Conservation (phyloP, 2,797 vertebrate species). For the Gymnodraco acuticeps region DNA sequence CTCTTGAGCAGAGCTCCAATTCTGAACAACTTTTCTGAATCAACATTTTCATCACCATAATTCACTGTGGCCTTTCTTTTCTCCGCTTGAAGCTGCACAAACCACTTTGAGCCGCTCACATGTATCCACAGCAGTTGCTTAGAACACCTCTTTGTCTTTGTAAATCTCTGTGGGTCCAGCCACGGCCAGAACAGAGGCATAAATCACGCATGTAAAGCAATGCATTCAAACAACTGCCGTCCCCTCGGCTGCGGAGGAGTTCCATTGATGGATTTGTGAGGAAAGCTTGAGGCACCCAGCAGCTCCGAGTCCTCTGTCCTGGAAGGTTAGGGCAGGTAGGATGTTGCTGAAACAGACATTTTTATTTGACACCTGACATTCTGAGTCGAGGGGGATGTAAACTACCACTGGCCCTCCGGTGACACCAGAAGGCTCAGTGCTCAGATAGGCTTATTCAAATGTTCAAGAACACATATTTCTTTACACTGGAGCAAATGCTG, state of each 20-base stretch:
- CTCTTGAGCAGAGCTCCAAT: slow-evolving; percentile 12
- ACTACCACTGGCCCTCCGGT: slow-evolving; percentile 5
- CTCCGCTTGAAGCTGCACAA: not conserved
- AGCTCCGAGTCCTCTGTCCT: slow-evolving; percentile 7
- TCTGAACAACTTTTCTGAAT: slow-evolving; percentile 12
- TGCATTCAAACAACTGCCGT: slow-evolving; percentile 9
- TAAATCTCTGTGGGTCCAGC: slow-evolving; percentile 42
- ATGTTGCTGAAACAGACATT: slow-evolving; percentile 9
- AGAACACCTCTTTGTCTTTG: slow-evolving; percentile 18
- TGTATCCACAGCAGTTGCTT: not conserved
- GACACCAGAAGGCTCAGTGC: not conserved
- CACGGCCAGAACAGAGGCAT: slow-evolving; percentile 29
- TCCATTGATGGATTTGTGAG: slow-evolving; percentile 41
- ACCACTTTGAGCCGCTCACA: not conserved
- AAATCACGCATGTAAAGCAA: slow-evolving; percentile 45
- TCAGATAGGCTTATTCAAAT: not conserved
- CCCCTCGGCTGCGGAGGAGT: slow-evolving; percentile 1
- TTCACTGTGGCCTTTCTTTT: slow-evolving; percentile 16
- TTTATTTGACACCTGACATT: slow-evolving; percentile 19
- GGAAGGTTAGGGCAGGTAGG: slow-evolving; percentile 33
- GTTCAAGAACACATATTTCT: too few species aligned
- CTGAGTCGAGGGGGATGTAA: slow-evolving; percentile 11
- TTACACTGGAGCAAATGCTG: too few species aligned
- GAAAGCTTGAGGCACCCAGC: slow-evolving; percentile 28
- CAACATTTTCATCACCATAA: slow-evolving; percentile 46